phyloP scores from a whole-genome alignment of 1,140 invertebrate genomes.

The Periplaneta americana region DNA sequence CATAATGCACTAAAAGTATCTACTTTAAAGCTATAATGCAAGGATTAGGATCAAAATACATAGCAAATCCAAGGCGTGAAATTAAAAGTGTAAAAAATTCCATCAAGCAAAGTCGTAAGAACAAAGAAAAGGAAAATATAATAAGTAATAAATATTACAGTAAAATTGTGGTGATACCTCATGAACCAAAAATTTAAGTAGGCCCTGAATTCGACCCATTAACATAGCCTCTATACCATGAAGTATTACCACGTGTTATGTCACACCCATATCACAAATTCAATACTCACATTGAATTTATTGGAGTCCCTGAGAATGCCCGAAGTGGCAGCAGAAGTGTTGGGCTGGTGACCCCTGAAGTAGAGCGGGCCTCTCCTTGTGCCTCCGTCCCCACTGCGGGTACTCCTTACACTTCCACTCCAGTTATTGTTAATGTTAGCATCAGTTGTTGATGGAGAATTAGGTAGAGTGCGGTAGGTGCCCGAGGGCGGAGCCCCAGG shows the following conservation, averaged over 20 bases:
- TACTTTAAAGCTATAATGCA: background rate
- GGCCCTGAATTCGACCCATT: background rate
- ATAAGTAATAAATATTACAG: background rate
- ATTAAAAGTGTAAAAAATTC: background rate
- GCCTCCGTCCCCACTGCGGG: background rate
- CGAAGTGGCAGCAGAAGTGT: background rate
- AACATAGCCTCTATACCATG: background rate
- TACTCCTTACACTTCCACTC: conserved; percentile 6
- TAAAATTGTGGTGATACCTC: background rate
- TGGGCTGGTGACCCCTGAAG: conserved; percentile 6
- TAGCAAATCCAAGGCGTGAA: background rate
- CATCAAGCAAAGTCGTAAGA: background rate
- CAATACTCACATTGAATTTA: conserved; percentile 17
- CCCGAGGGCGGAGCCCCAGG: background rate
- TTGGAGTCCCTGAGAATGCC: conserved; percentile 7
- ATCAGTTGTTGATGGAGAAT: background rate
- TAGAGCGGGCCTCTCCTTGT: conserved; percentile 11
- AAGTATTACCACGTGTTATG: background rate
- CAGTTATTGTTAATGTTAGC: conserved; percentile 16
- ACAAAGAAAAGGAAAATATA: background rate
- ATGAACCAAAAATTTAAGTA: background rate
- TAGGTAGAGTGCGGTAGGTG: conserved; percentile 13
- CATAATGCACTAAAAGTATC: background rate
- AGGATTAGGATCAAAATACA: background rate
- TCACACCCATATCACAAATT: conserved; percentile 14